Percentiles rank a stretch among this genome's conserved stretches.
Conservation (phyloP, 2,113 vertebrate species). For the Amblyopsis rosae region DNA sequence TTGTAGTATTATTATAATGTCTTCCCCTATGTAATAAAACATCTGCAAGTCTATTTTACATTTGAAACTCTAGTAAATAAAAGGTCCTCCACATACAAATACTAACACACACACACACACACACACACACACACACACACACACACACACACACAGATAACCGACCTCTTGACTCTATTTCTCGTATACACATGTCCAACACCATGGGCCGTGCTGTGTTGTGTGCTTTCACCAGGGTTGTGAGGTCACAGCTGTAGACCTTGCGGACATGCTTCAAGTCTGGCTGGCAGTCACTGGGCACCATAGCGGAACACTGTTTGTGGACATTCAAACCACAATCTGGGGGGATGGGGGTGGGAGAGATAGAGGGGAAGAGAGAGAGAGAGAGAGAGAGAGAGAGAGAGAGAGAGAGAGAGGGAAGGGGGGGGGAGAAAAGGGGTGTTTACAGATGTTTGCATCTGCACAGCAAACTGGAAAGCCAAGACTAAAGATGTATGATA, state of each 20-base stretch:
- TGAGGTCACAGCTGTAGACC: slow-evolving; percentile 75
- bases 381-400: slow-evolving; percentile 18
- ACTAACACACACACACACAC: neutral
- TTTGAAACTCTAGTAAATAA: neutral
- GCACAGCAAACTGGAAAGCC: neutral
- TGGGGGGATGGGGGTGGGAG: slow-evolving; percentile 43
- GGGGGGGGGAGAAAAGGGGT: neutral
- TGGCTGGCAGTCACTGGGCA: slow-evolving; percentile 95
- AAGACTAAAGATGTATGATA: too few relatives aligned
- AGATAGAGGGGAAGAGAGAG: slow-evolving; percentile 15
- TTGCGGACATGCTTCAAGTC: slow-evolving; percentile 76
- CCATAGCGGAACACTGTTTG: slow-evolving; percentile 96
- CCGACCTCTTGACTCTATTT: slow-evolving; percentile 74
- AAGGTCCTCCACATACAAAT: neutral
- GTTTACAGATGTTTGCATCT: too few relatives aligned
- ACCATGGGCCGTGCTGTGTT: slow-evolving; percentile 73
- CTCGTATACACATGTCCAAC: slow-evolving; percentile 76
- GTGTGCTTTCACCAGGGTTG: slow-evolving; percentile 66
- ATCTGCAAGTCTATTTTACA: neutral
- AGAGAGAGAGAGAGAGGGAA: slow-evolving; percentile 5
- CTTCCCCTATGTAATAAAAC: neutral
- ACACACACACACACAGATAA: slow-evolving; percentile 60
- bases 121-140: slow-evolving; percentile 82
- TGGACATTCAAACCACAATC: slow-evolving; percentile 98
- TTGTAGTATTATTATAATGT: too few relatives aligned